Evolutionary conservation across 2,113 vertebrate species (phyloP).

Genomic region (Diphyllodes magnificus): DNA sequence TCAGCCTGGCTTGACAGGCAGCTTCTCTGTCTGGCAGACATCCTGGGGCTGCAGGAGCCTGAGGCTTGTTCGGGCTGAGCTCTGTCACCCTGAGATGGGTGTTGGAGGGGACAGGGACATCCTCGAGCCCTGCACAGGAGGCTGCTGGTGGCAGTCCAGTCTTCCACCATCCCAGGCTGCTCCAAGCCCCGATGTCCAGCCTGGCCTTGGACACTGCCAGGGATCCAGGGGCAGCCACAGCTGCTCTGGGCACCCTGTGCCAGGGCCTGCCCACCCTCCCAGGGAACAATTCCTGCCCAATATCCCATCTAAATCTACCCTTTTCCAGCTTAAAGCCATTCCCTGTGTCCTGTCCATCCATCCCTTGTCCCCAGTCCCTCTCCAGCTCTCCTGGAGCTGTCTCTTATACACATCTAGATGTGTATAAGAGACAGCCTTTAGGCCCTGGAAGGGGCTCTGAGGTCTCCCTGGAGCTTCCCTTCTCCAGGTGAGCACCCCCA

Average conservation of each 20-base stretch:
- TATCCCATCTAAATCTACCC: too few species aligned
- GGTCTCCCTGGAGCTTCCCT: neutral
- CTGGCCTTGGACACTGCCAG: neutral
- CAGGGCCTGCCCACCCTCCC: neutral
- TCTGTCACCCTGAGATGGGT: neutral
- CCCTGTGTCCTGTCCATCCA: neutral
- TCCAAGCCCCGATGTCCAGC: neutral
- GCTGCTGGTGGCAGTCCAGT: neutral
- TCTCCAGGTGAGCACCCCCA: neutral
- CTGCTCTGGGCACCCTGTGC: neutral
- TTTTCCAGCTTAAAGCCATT: neutral
- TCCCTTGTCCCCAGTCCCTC: neutral
- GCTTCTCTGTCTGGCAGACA: neutral
- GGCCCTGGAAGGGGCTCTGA: neutral
- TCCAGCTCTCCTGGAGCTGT: neutral
- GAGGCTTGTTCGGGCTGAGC: neutral
- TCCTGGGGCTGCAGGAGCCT: neutral
- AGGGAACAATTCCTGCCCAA: too few species aligned
- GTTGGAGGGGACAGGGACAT: neutral
- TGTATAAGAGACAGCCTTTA: too few species aligned
- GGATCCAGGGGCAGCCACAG: neutral
- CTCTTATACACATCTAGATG: too few species aligned
- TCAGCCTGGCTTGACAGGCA: neutral
- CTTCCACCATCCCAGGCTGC: neutral
- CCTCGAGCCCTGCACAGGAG: neutral